Percentiles rank a stretch among this genome's conserved stretches.
Evolutionary conservation across 2,113 vertebrate species (phyloP).

Genomic region (Terrapene triunguis): DNA sequence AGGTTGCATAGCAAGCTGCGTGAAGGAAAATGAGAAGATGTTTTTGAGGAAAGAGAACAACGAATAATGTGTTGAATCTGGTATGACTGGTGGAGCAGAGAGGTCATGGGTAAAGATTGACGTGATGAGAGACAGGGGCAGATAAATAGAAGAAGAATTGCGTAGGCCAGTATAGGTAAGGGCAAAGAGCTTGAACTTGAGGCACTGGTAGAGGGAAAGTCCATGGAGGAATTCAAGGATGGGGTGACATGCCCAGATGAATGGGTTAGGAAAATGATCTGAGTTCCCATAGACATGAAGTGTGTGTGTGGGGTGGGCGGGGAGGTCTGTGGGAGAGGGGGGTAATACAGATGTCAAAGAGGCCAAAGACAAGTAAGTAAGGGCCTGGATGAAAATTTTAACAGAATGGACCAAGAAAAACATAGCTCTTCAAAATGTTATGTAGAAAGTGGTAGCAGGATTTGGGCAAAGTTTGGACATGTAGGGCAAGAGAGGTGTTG

Average conservation of each 20-base stretch:
- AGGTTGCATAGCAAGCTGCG: neutral
- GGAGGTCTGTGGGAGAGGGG: too few relatives aligned
- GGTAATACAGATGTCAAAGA: neutral
- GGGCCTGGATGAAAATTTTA: neutral
- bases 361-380: neutral
- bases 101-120: neutral
- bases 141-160: neutral
- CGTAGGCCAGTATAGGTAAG: neutral
- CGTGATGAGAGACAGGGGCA: neutral
- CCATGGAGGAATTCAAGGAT: neutral
- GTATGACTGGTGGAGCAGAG: neutral
- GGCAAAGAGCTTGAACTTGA: neutral
- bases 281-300: neutral
- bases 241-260: neutral
- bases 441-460: neutral
- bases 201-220: neutral
- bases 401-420: neutral
- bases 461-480: neutral
- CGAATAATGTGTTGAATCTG: fast-evolving
- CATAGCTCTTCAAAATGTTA: neutral
- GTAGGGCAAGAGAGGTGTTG: neutral
- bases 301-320: too few relatives aligned
- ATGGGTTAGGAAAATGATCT: neutral
- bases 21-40: neutral
- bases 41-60: neutral